Percentiles rank a stretch among this genome's conserved stretches.
Conservation (phyloP, 2,888 invertebrate species). For the Melinopterus prodromus region DNA sequence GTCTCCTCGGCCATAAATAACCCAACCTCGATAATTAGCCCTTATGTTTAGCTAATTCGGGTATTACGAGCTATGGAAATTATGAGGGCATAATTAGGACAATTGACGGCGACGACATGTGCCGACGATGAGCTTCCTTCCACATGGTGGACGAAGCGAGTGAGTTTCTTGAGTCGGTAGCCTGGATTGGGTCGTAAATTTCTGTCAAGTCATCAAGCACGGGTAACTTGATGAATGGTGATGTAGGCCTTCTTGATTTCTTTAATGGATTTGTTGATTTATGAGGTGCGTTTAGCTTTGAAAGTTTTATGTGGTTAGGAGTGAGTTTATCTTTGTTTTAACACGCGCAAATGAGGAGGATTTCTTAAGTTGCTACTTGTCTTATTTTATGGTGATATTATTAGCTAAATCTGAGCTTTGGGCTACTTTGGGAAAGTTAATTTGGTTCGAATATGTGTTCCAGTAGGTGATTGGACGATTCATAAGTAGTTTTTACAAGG, state of each 20-base stretch:
- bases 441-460: too few species aligned
- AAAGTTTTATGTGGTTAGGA: not conserved
- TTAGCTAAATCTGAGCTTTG: too few species aligned
- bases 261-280: not conserved
- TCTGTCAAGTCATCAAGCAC: not conserved
- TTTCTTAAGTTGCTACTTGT: too few species aligned
- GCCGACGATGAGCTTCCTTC: constrained; percentile 19
- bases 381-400: too few species aligned
- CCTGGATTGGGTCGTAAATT: not conserved
- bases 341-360: too few species aligned
- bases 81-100: constrained; percentile 13
- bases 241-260: not conserved
- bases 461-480: too few species aligned
- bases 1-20: not conserved
- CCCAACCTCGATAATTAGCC: not conserved
- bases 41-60: not conserved
- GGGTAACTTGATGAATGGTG: not conserved
- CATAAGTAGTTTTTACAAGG: too few species aligned
- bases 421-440: too few species aligned
- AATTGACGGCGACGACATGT: constrained; percentile 32
- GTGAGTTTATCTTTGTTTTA: not conserved
- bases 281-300: not conserved
- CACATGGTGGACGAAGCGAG: not conserved
- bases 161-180: constrained; percentile 20
- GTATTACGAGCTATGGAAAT: not conserved